Conservation (phyloP, 1,140 invertebrate genomes). For the Drosophila ercepeae region DNA sequence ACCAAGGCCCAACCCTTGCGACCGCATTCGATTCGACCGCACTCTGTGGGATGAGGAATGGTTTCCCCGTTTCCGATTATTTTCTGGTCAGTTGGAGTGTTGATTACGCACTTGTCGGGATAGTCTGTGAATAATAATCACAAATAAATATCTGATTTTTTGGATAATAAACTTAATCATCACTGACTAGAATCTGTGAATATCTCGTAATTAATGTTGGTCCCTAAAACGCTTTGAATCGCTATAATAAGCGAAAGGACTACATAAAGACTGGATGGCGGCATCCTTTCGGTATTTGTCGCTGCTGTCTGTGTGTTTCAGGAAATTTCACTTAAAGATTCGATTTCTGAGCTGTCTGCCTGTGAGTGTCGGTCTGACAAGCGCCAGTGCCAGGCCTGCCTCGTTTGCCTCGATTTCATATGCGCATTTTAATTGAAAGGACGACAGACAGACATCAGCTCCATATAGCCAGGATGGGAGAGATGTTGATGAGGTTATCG, state of each 20-base stretch:
- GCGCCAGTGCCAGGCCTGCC: constrained; percentile 40
- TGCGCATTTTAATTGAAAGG: constrained; percentile 73
- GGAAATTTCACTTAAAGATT: constrained; percentile 62
- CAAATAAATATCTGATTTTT: background rate
- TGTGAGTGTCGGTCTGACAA: constrained; percentile 19
- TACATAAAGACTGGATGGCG: constrained; percentile 4
- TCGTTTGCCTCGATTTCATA: constrained; percentile 48
- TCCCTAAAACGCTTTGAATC: background rate
- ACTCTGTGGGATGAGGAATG: constrained; percentile 33
- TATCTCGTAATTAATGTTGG: constrained; percentile 36
- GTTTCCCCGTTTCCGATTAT: constrained; percentile 4
- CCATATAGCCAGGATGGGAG: constrained; percentile 1
- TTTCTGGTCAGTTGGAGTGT: background rate
- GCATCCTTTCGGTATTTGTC: constrained; percentile 33
- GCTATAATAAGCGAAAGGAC: constrained; percentile 22
- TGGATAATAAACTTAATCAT: background rate
- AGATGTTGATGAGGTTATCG: constrained; percentile 51
- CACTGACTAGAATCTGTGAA: constrained; percentile 21
- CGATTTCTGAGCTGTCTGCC: constrained; percentile 50
- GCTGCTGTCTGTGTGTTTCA: constrained; percentile 18
- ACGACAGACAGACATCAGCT: background rate
- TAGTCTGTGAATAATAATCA: constrained; percentile 15
- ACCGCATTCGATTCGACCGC: constrained; percentile 41
- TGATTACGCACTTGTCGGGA: constrained; percentile 40
- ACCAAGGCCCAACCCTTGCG: constrained; percentile 54